Base-by-base conservation (phyloP, 2,888 invertebrate species). In the Rhagonycha fulva region DNA sequence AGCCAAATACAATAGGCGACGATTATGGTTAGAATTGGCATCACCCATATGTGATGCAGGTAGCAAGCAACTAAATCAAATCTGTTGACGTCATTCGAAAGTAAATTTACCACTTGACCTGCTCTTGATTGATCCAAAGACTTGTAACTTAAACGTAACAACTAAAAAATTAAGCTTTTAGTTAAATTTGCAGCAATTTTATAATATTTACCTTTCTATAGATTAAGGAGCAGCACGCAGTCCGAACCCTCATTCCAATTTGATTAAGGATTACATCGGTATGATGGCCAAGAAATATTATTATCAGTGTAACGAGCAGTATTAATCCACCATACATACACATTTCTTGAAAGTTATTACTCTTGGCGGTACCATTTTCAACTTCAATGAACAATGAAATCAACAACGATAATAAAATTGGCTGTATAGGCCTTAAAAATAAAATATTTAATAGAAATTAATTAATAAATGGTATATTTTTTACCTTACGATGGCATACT, bases 21-120 rank as follows among this genome's bases (percentile, higher is more conserved):
- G 60, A 95, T 90, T 0, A 92, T 84, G 14, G 95, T 93, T 87
- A 96, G 94, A 0, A 96, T 85, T 0, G 97, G 96, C 0, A 95
- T 95, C 24, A 96, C 89, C 90, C 96, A 93, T 7, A 97, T 87
- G 84, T 95, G 96, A 86, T 96, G 94, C 23, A 95, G 87, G 85
- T 96, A 96, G 71, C 95, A 88, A 19, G 94, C 90, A 5, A 94
- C 93, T 87, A 95, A 91, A 87, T 97, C 97, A 87, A 97, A 96
- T 76, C 96, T 92, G 83, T 95, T 95, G 79, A 98, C 95, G 84
- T 96, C 96, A 83, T 96, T 96, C 0, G 96, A 94, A 87, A 96
- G 89, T 72, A 96, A 87, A 85, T 96, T 96, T 68, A 96, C 92
- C 80, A 96, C 92, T 87, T 95, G 93, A 0, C 96, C 96, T 81